These are phyloP conservation scores for Ceratitis capitata DNA, from an alignment of 1,140 invertebrate genomes.

Conservation along the genomic window DNA sequence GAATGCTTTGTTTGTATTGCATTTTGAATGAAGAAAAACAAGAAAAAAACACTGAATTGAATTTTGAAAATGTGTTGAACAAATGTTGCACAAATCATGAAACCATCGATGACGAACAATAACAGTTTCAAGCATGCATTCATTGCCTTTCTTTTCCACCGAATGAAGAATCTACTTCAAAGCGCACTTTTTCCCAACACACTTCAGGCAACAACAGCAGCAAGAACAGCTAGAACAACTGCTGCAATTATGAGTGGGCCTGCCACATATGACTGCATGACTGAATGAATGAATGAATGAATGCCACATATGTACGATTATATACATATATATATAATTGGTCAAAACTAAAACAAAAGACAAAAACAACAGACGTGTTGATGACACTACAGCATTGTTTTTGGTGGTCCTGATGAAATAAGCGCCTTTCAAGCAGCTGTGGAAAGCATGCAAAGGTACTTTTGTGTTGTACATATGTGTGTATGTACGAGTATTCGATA, in stretches of 20 bases:
- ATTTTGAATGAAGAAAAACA: no score
- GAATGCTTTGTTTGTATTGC: not conserved
- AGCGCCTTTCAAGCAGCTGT: not conserved
- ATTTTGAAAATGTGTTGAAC: slow-evolving; percentile 8
- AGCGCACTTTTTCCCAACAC: not conserved
- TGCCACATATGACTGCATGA: no score
- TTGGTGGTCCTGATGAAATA: not conserved
- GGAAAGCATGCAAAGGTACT: not conserved
- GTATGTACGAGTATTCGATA: not conserved
- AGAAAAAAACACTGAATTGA: no score
- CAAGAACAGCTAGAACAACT: not conserved
- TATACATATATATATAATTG: not conserved
- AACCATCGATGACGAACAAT: not conserved
- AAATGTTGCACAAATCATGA: slow-evolving; percentile 24
- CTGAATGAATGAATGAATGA: not conserved
- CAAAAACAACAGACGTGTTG: not conserved
- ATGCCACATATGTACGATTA: not conserved
- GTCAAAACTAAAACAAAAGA: not conserved
- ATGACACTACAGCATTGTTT: not conserved
- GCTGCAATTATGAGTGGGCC: slow-evolving; percentile 1
- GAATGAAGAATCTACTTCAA: not conserved
- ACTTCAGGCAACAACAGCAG: not conserved
- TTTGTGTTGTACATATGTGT: not conserved
- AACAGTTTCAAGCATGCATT: not conserved
- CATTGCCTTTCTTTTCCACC: not conserved